Evolutionary conservation across 2,113 vertebrate genomes (phyloP).

Genomic region (Amblyopsis rosae): DNA sequence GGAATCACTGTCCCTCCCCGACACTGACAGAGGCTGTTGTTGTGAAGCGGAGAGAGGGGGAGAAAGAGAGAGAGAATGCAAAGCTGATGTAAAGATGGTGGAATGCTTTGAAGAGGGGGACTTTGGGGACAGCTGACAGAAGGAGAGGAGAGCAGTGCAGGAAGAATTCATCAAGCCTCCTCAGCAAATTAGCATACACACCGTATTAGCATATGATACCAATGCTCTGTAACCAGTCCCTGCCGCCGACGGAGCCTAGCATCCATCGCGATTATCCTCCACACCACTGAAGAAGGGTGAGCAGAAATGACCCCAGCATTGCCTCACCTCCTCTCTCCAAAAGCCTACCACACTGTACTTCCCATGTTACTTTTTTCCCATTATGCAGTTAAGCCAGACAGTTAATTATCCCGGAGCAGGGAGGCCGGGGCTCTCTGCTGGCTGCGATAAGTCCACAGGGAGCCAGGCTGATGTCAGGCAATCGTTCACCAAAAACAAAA

Average conservation of each 20-base stretch:
- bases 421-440: conserved; percentile 71
- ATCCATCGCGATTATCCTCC: conserved; percentile 55
- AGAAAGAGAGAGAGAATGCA: conserved; percentile 30
- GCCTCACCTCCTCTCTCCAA: conserved; percentile 60
- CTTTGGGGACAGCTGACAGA: conserved; percentile 57
- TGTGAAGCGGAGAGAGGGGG: conserved; percentile 28
- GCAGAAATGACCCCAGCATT: conserved; percentile 58
- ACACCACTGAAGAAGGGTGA: conserved; percentile 55
- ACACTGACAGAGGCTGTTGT: conserved; percentile 15
- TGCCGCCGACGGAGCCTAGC: conserved; percentile 46
- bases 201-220: conserved; percentile 73
- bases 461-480: conserved; percentile 73
- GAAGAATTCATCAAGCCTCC: conserved; percentile 68
- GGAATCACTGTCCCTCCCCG: conserved; percentile 5
- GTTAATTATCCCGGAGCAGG: conserved; percentile 79
- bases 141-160: conserved; percentile 34
- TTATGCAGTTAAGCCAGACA: conserved; percentile 77
- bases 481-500: conserved; percentile 71
- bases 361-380: conserved; percentile 66
- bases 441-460: conserved; percentile 71
- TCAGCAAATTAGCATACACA: conserved; percentile 70
- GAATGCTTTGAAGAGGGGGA: conserved; percentile 61
- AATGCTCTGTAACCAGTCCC: conserved; percentile 54
- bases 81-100: conserved; percentile 42
- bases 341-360: conserved; percentile 62